phyloP scores from a whole-genome alignment of 1,140 invertebrate genomes.

The Hylaeus volcanicus region DNA sequence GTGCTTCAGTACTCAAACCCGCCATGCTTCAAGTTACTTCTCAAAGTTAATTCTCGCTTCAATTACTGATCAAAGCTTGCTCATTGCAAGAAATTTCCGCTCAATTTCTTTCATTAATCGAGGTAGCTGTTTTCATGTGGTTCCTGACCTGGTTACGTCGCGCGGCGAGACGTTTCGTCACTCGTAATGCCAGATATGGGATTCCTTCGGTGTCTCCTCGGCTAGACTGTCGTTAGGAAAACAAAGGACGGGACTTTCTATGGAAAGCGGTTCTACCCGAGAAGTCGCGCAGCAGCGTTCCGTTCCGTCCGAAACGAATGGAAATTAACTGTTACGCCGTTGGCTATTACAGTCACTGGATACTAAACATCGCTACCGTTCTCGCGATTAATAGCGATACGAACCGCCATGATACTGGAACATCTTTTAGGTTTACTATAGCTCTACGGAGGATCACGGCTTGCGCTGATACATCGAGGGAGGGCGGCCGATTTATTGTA shows the following conservation, averaged over 20 bases:
- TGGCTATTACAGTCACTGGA: slow-evolving; percentile 13
- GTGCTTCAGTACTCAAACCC: too few relatives aligned
- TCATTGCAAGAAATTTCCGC: too few relatives aligned
- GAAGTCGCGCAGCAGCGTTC: background rate
- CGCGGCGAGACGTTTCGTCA: slow-evolving; percentile 40
- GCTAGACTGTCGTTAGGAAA: slow-evolving; percentile 33
- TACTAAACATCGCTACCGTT: slow-evolving; percentile 16
- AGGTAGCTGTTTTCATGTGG: background rate
- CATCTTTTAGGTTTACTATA: background rate
- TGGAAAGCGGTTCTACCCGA: slow-evolving; percentile 35
- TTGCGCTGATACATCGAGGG: too few relatives aligned
- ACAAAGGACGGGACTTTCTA: slow-evolving; percentile 48
- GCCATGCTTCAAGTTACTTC: too few relatives aligned
- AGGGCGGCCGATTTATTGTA: too few relatives aligned
- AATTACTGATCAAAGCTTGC: too few relatives aligned
- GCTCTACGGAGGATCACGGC: too few relatives aligned
- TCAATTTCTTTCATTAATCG: too few relatives aligned
- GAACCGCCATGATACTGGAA: too few relatives aligned
- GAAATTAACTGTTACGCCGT: slow-evolving; percentile 22
- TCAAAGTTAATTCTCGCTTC: too few relatives aligned
- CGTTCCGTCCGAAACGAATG: background rate
- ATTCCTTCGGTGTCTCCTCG: slow-evolving; percentile 16
- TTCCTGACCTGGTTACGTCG: slow-evolving; percentile 43
- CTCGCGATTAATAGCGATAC: background rate
- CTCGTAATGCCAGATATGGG: slow-evolving; percentile 21